Evolutionary conservation across 2,113 vertebrate species (phyloP), one percentile per base, ranked within the genome.

Genomic region (Siniperca chuatsi): DNA sequence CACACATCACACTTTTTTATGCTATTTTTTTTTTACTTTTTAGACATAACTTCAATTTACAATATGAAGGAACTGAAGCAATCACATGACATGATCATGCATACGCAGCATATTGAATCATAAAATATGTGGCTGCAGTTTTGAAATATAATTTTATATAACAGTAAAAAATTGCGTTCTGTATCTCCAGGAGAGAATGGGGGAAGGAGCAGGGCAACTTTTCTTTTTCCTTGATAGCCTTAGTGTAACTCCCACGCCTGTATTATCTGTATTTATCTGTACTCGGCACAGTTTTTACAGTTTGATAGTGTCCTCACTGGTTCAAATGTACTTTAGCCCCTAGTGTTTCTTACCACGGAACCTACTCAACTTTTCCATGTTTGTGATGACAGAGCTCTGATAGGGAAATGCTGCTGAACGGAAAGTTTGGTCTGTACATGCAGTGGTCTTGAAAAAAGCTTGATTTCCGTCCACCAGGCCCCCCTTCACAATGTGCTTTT

Each of bases 401-500:
- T 75, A 89, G 77, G 64, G 67, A 92, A 93, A 90, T 75, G 73
- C 75, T 90, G 61, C 76, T 86, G 77, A 92, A 87, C 88, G 93
- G 90, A 93, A 94, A 92, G 83, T 92, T 92, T 91, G 78, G 52
- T 89, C 81, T 91, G 84, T 77, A 72, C 69, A 75, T 80, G 71
- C 81, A 83, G 79, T 90, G 92, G 89, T 92, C 90, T 92, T 91
- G 48, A 79, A 76, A 86, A 91, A 88, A 87, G 75, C 74, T 29
- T 48, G 42, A 87, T 91, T 94, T 93, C 94, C 89, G 35, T 90
- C 88, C 89, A 82, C 72, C 93, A 79, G 35, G 29, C 75, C 81
- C 65, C 75, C 60, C 48, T 94, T 92, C 91, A 90, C 94, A 94
- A 95, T 92, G 72, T 33, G 60, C 89, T 79, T 91, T 92, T 94